These are phyloP conservation scores for Drosophila bipectinata DNA, from an alignment of 1,140 invertebrate species.

Conservation along the genomic window DNA sequence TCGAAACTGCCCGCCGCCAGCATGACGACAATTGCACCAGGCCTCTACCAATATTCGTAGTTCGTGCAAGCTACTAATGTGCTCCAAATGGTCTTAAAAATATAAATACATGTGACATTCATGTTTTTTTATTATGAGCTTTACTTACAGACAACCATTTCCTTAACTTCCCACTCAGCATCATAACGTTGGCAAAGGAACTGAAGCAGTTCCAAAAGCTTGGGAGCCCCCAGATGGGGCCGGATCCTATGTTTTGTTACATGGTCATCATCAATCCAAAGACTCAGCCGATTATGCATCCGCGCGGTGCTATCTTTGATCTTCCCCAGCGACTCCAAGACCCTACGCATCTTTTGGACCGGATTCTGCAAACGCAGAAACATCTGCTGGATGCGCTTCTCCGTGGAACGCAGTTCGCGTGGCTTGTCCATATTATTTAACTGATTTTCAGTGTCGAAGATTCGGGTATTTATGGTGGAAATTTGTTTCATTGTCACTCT, in stretches of 20 bases:
- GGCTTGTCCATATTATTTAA: neutral
- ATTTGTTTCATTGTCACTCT: neutral
- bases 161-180: conserved; percentile 4
- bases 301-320: conserved; percentile 1
- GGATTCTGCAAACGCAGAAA: neutral
- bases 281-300: neutral
- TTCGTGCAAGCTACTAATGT: neutral
- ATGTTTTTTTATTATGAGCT: neutral
- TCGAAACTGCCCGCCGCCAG: neutral
- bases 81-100: neutral
- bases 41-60: neutral
- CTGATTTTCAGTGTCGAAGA: neutral
- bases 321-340: neutral
- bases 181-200: neutral
- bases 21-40: neutral
- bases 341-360: neutral
- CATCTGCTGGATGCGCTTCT: neutral
- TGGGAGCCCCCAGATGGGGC: neutral
- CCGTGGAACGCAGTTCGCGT: neutral
- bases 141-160: conserved; percentile 3
- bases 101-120: neutral
- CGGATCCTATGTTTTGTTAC: neutral
- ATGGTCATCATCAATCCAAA: neutral
- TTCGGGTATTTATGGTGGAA: neutral
- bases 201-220: neutral